Evolutionary conservation across 2,888 invertebrate species (phyloP).

Genomic region (Agyllia agylla): DNA sequence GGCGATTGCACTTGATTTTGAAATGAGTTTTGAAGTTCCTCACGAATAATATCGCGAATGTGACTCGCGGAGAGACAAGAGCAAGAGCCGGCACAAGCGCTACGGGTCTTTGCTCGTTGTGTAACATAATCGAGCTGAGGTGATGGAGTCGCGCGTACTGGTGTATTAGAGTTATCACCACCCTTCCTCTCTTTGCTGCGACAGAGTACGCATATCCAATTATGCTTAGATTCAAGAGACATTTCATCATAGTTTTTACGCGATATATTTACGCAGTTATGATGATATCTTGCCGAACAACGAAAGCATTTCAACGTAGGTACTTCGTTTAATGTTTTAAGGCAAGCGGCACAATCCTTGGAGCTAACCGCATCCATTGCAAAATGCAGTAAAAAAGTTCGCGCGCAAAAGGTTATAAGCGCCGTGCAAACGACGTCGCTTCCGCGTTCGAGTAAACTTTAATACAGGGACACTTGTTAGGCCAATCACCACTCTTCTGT

Average conservation of each 20-base stretch:
- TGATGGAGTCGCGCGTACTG: neutral
- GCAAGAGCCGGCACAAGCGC: neutral
- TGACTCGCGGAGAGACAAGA: neutral
- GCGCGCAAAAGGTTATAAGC: neutral
- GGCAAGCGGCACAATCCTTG: neutral
- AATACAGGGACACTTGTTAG: no score
- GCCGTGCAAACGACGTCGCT: neutral
- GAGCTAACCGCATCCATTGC: neutral
- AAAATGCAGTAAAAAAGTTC: neutral
- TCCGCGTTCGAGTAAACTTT: neutral
- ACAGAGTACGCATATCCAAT: neutral
- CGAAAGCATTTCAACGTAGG: neutral
- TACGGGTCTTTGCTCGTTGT: neutral
- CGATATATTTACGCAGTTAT: neutral
- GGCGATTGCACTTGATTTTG: no score
- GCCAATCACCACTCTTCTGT: no score
- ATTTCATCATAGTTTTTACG: neutral
- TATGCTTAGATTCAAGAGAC: neutral
- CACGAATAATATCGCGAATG: neutral
- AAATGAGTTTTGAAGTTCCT: neutral
- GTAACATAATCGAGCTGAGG: neutral
- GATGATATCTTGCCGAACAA: neutral
- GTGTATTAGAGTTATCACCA: neutral
- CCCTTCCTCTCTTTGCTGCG: neutral
- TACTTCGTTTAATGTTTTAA: neutral